These are phyloP conservation scores for Engraulis encrasicolus DNA, from an alignment of 2,113 vertebrate species.

Conservation along the genomic window DNA sequence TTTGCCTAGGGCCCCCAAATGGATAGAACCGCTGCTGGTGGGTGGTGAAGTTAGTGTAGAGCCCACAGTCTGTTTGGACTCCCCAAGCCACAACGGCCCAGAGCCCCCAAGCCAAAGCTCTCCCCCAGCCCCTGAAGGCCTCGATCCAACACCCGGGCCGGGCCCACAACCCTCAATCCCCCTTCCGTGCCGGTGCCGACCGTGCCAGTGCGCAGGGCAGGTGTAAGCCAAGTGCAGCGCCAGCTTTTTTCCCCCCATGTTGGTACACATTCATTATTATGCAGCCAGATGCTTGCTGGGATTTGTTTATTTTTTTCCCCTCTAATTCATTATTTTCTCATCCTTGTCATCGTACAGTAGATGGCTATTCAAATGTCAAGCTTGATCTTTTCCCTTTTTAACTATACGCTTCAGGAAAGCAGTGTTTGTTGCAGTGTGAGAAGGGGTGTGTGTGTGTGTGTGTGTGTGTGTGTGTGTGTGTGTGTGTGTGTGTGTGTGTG, in stretches of 20 bases:
- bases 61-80: too few species aligned
- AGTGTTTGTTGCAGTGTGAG: conserved; percentile 13
- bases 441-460: conserved; percentile 21
- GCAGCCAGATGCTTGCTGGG: background rate
- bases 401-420: background rate
- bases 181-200: too few species aligned
- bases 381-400: background rate
- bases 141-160: too few species aligned
- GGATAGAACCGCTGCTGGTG: too few species aligned
- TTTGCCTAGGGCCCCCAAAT: too few species aligned
- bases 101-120: too few species aligned
- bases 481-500: background rate
- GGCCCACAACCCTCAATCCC: too few species aligned
- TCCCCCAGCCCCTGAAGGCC: too few species aligned
- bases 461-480: background rate
- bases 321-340: background rate
- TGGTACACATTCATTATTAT: background rate
- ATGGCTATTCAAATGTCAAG: background rate
- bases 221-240: background rate
- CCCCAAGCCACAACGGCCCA: too few species aligned
- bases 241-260: background rate
- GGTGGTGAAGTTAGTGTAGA: too few species aligned
- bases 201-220: background rate
- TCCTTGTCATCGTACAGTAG: background rate
- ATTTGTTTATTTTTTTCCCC: background rate